Percentiles rank a stretch among this genome's conserved stretches.
Evolutionary conservation across 2,797 vertebrate genomes (phyloP).

Genomic region (Tarsius wallacei): DNA sequence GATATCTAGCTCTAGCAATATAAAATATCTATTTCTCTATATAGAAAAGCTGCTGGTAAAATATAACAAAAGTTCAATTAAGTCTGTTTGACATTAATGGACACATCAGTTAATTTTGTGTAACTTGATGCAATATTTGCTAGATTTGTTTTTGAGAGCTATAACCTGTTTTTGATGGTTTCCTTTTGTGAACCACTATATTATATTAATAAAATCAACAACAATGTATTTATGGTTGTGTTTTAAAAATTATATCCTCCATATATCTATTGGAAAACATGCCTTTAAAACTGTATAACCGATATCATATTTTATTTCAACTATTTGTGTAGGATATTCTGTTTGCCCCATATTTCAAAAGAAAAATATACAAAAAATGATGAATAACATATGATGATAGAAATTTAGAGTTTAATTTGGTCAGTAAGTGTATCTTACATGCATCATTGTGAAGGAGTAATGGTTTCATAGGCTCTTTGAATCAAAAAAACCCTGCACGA

Average conservation of each 20-base stretch:
- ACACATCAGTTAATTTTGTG: background rate
- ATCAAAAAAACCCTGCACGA: constrained; percentile 15
- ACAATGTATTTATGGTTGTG: background rate
- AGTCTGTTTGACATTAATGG: background rate
- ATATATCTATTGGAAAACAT: constrained; percentile 3
- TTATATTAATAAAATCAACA: constrained; percentile 23
- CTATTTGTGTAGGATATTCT: background rate
- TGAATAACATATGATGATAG: constrained; percentile 20
- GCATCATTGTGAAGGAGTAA: constrained; percentile 6
- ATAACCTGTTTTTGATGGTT: background rate
- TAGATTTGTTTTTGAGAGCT: constrained; percentile 48
- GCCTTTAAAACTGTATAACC: background rate
- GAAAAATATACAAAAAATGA: background rate
- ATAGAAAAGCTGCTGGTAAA: background rate
- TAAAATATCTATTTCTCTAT: background rate
- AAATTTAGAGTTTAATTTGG: constrained; percentile 70
- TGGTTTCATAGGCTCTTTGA: constrained; percentile 59
- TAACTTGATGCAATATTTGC: background rate
- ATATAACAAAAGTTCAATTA: background rate
- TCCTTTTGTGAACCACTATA: constrained; percentile 5
- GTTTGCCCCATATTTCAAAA: constrained; percentile 24
- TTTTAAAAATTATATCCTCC: constrained; percentile 43
- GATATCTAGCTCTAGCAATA: background rate
- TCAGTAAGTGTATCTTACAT: background rate
- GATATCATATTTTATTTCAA: constrained; percentile 46